Conservation (phyloP, 2,797 vertebrate species). For the Peromyscus eremicus region DNA sequence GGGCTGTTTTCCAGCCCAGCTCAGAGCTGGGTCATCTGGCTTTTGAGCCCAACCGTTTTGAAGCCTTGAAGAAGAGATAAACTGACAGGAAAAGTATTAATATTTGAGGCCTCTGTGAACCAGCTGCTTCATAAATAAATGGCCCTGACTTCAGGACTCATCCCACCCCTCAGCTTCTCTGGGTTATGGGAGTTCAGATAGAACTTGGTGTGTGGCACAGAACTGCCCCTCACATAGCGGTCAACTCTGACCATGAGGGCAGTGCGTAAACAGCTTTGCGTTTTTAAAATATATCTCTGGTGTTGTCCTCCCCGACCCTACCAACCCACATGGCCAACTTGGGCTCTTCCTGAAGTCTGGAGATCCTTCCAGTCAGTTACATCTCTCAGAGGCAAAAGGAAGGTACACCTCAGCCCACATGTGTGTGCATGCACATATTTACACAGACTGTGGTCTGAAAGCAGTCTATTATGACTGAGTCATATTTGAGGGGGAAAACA, state of each 20-base stretch:
- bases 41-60: not conserved
- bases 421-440: not conserved
- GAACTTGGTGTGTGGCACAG: not conserved
- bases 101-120: not conserved
- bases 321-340: not conserved
- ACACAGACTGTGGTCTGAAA: not conserved
- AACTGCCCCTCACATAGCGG: not conserved
- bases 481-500: not conserved
- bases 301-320: not conserved
- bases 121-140: not conserved
- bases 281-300: not conserved
- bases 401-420: not conserved
- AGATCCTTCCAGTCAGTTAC: not conserved
- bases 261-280: not conserved
- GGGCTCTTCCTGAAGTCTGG: not conserved
- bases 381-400: not conserved
- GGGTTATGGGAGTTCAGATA: not conserved
- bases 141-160: not conserved
- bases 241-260: not conserved
- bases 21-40: not conserved
- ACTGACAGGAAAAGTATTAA: not conserved
- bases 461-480: not conserved
- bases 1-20: not conserved
- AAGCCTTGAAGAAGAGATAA: constrained; percentile 14
- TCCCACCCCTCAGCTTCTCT: not conserved